phyloP scores from a whole-genome alignment of 2,888 invertebrate genomes.

The Cerastis leucographa region DNA sequence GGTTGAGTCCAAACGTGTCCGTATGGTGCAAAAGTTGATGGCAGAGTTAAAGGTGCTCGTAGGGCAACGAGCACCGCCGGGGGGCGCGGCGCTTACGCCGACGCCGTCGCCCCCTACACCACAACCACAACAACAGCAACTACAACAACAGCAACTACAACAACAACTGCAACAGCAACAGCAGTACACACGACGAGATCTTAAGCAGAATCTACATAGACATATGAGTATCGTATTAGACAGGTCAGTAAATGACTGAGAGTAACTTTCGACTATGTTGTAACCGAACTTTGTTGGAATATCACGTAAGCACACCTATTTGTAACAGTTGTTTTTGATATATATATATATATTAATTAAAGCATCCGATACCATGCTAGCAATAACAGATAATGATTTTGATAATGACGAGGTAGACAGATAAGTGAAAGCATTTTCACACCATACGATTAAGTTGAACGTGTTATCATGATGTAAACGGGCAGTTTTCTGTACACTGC shows the following conservation, averaged over 20 bases:
- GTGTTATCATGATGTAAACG: conserved; percentile 67
- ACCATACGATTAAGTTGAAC: conserved; percentile 62
- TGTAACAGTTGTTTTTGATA: conserved; percentile 36
- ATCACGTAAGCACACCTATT: conserved; percentile 38
- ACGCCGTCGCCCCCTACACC: conserved; percentile 73
- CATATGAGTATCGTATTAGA: conserved; percentile 90
- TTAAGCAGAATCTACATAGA: conserved; percentile 88
- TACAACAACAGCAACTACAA: conserved; percentile 71
- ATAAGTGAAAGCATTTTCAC: conserved; percentile 71
- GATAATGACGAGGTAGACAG: conserved; percentile 62
- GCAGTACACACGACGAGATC: conserved; percentile 86
- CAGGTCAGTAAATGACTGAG: conserved; percentile 82
- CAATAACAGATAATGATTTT: conserved; percentile 64
- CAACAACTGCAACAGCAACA: conserved; percentile 67
- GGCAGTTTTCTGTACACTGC: conserved; percentile 59
- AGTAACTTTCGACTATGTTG: conserved; percentile 35
- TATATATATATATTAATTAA: conserved; percentile 54
- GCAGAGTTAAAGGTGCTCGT: conserved; percentile 90
- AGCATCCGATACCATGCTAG: conserved; percentile 49
- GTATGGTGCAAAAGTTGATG: conserved; percentile 90
- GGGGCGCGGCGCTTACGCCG: conserved; percentile 73
- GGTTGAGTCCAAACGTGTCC: conserved; percentile 85
- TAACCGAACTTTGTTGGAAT: conserved; percentile 29
- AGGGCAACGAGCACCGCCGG: conserved; percentile 87
- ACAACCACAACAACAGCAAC: conserved; percentile 70